Evolutionary conservation across 1,140 invertebrate species (phyloP), one percentile per base, ranked within the genome.

Genomic region (Bombus picipes): DNA sequence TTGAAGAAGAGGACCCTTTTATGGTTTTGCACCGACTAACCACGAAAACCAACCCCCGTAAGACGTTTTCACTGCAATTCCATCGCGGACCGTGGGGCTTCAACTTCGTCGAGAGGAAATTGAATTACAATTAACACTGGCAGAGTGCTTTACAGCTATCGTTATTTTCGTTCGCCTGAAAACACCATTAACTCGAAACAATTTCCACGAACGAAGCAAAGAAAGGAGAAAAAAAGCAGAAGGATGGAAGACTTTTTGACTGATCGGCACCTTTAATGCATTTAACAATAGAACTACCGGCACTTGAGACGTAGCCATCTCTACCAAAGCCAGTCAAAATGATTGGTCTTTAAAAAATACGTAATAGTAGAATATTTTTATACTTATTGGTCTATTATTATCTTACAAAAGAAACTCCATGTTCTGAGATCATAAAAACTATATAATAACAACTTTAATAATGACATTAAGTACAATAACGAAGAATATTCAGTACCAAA

Each of bases 101-200:
- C 57, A 53, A 41, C 53, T 65, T 37, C 32, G 15, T 62, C 57
- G 53, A 85, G 68, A 25, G 34, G 32, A 73, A 85, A 85, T 84
- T 59, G 83, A 80, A 84, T 84, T 72, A 77, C 68, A 80, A 85
- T 85, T 80, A 85, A 85, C 83, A 73, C 66, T 32, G 34, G 15
- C 74, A 22, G 28, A 85, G 76, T 72, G 77, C 76, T 77, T 80
- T 43, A 53, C 53, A 41, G 28, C 74, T 53, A 32, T 22, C 53
- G 62, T 12, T 78, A 39, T 83, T 83, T 62, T 70, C 59, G 74
- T 76, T 66, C 18, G 15, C 41, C 22, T 13, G 81, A 66, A 78
- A 83, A 57, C 18, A 66, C 41, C 57, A 28, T 66, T 62, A 22
- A 37, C 22, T 28, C 57, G 59, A 43, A 59, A n/a, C 34, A 41